Percentiles rank a stretch among this genome's conserved stretches.
These are phyloP conservation scores for Trissonchulus sp. DNA, from an alignment of 2,888 invertebrate genomes.

Conservation along the genomic window DNA sequence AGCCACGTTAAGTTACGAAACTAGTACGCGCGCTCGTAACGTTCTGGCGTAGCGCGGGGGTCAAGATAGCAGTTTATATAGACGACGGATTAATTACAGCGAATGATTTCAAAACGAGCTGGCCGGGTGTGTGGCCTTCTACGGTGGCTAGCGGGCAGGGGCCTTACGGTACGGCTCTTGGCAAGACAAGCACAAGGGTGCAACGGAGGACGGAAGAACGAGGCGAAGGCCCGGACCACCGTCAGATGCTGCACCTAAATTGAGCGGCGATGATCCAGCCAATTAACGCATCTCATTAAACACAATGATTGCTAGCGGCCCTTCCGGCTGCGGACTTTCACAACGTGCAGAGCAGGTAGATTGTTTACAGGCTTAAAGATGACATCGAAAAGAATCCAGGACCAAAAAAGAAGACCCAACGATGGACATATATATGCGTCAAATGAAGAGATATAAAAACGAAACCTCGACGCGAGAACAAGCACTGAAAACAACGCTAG, in stretches of 20 bases:
- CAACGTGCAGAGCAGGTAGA: not conserved
- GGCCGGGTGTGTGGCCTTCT: no score
- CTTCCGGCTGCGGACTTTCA: no score
- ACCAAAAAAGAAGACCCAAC: slow-evolving; percentile 1
- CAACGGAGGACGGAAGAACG: not conserved
- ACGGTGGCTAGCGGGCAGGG: slow-evolving; percentile 9
- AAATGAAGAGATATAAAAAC: not conserved
- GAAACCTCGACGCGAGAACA: not conserved
- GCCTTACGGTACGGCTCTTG: not conserved
- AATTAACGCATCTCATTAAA: no score
- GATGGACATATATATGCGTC: not conserved
- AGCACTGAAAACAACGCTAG: slow-evolving; percentile 8
- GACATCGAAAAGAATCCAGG: slow-evolving; percentile 10
- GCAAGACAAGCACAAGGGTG: no score
- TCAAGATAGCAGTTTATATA: no score
- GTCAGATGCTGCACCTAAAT: not conserved
- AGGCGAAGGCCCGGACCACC: not conserved
- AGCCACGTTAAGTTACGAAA: no score
- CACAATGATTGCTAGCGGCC: no score
- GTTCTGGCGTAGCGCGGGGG: no score
- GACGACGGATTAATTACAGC: no score
- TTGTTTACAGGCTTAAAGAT: not conserved
- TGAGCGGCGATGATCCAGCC: no score
- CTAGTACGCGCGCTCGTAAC: no score
- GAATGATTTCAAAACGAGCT: no score